Conservation (phyloP, 2,113 vertebrate genomes). For the Lonchura striata region DNA sequence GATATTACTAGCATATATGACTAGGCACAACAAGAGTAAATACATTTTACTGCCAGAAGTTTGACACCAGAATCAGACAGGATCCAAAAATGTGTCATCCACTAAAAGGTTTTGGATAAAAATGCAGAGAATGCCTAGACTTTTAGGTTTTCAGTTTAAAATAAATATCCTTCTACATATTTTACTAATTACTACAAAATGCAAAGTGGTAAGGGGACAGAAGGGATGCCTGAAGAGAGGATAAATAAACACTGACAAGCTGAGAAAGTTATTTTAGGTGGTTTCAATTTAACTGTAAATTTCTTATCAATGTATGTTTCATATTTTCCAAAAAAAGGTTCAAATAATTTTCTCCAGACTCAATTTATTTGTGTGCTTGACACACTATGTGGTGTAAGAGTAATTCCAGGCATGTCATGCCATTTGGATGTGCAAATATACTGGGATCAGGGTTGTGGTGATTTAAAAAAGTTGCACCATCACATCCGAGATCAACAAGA, state of each 20-base stretch:
- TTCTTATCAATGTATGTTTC: not conserved
- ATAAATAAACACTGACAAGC: not conserved
- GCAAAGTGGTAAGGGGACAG: not conserved
- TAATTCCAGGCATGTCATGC: not conserved
- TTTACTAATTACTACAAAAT: not conserved
- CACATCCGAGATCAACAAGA: fast-evolving
- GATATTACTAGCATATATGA: not conserved
- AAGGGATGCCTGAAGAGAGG: not conserved
- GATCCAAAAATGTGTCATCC: conserved; percentile 21
- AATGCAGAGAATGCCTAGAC: not conserved
- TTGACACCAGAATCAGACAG: not conserved
- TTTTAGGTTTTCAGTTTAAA: not conserved
- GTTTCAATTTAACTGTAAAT: not conserved
- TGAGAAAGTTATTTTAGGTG: not conserved
- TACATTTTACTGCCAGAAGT: conserved; percentile 12
- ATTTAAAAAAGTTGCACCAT: not conserved
- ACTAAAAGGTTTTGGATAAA: not conserved
- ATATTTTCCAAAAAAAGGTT: not conserved
- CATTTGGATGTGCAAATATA: not conserved
- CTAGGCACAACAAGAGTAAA: conserved; percentile 18
- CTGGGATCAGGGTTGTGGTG: fast-evolving
- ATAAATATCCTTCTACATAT: not conserved
- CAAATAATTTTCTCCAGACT: not conserved
- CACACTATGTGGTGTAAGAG: not conserved
- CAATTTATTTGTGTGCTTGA: not conserved